These are phyloP conservation scores for Neogale vison DNA, from an alignment of 2,113 vertebrate species.

Conservation along the genomic window DNA sequence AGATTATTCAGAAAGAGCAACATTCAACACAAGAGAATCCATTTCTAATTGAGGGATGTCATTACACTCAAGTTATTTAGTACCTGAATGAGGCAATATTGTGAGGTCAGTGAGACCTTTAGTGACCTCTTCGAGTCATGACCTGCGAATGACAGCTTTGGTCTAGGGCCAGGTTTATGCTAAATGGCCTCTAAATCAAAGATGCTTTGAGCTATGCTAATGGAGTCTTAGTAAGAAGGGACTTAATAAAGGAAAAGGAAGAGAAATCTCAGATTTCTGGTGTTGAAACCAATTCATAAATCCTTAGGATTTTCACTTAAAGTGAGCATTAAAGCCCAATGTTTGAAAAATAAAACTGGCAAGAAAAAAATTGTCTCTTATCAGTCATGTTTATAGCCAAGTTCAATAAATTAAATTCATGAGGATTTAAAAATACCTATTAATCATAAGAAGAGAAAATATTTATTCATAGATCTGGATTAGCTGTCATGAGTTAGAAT, in stretches of 20 bases:
- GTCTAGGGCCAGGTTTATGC: constrained; percentile 9
- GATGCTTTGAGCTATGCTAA: neutral
- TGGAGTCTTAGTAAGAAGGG: neutral
- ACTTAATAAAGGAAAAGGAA: constrained; percentile 54
- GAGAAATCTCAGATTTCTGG: constrained; percentile 28
- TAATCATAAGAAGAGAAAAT: constrained; percentile 39
- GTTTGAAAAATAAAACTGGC: constrained; percentile 20
- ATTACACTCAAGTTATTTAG: neutral
- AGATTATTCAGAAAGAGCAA: neutral
- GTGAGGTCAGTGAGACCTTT: neutral
- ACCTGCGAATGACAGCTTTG: neutral
- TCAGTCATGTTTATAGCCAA: constrained; percentile 49
- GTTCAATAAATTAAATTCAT: constrained; percentile 58
- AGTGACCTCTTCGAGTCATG: neutral
- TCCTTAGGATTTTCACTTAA: constrained; percentile 46
- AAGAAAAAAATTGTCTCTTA: constrained; percentile 50
- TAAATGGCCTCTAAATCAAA: constrained; percentile 42
- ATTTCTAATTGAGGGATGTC: neutral
- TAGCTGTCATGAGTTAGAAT: neutral
- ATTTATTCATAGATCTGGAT: constrained; percentile 12
- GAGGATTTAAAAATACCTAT: constrained; percentile 24
- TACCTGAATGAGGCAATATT: neutral
- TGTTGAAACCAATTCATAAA: constrained; percentile 41
- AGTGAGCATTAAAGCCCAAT: constrained; percentile 46
- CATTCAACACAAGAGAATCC: neutral